phyloP scores from a whole-genome alignment of 2,888 invertebrate species.

The Andrena minutula region DNA sequence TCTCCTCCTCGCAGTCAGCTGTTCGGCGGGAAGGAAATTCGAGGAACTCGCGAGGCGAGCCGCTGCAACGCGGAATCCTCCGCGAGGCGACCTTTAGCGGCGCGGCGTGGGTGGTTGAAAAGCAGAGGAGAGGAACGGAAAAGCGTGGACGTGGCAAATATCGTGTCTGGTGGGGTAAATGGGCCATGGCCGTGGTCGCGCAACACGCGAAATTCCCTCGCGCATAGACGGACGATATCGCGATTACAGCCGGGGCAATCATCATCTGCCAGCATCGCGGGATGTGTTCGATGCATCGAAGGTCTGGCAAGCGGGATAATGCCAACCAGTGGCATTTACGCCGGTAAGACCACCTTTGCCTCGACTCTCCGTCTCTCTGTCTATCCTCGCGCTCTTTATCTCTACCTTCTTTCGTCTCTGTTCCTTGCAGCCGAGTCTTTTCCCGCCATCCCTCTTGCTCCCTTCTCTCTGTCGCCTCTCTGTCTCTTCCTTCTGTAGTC shows the following conservation, averaged over 20 bases:
- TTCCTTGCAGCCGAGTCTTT: conserved; percentile 18
- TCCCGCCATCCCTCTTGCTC: conserved; percentile 48
- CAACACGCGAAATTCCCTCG: conserved; percentile 74
- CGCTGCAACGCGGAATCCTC: neutral
- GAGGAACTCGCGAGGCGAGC: neutral
- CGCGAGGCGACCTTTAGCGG: conserved; percentile 48
- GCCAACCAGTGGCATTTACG: conserved; percentile 85
- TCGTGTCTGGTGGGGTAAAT: conserved; percentile 73
- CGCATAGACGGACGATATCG: conserved; percentile 75
- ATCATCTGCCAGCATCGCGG: conserved; percentile 73
- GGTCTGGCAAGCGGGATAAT: conserved; percentile 82
- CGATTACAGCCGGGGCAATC: conserved; percentile 72
- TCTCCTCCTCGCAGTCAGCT: neutral
- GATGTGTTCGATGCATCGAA: conserved; percentile 80
- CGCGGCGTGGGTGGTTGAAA: conserved; percentile 51
- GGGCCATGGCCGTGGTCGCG: conserved; percentile 76
- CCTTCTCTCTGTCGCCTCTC: conserved; percentile 23
- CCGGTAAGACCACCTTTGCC: conserved; percentile 81
- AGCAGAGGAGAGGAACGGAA: conserved; percentile 12
- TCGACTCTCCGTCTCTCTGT: conserved; percentile 59
- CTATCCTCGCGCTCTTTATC: conserved; percentile 18
- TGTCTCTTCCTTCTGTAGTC: conserved; percentile 18
- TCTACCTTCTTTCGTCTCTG: conserved; percentile 26
- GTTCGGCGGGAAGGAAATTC: neutral
- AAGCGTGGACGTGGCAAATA: conserved; percentile 62